Evolutionary conservation across 1,140 invertebrate species (phyloP), one percentile per base, ranked within the genome.

Genomic region (Aphelenchoides avenae): DNA sequence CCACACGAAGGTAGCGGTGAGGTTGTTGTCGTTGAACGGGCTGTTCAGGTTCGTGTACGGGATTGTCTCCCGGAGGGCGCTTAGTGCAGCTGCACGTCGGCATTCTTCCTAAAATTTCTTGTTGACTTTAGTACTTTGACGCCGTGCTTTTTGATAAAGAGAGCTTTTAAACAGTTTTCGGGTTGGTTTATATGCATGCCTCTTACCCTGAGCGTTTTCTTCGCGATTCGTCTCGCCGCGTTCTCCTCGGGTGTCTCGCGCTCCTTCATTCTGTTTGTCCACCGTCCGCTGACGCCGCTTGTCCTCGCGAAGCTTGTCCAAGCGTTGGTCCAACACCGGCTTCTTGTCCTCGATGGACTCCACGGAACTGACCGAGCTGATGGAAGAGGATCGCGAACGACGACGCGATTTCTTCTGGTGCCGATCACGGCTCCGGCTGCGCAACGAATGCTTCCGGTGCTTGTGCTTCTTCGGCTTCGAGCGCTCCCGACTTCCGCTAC

Each of bases 171-270:
- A 0, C 34, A 36, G n/a, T 47, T 4, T 15, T 53, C 9, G 15
- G n/a, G 13, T 0, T 22, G 13, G 37, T 53, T 42, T 22, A 22
- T 41, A 30, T 27, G 31, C 6, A 29, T 13, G 37, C 54, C 59
- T 66, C 87, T 81, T 79, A 94, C 91, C 77, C 97, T 97, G 0
- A 84, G 85, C 78, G 91, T 86, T 76, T 95, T 95, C 67, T 95
- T 94, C 41, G 82, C 82, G 31, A 96, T 78, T 44, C 92, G 82
- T 36, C 93, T 81, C 11, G 87, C 80, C 52, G 91, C 79, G 76
- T 95, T 96, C 73, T 97, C 90, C 78, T 95, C 91, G 1, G 91
- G 87, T 1, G 92, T 95, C 82, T 97, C 93, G 39, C 85, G 85
- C 0, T 87, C 85, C 80, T 97, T 96, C 65, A 87, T 75, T 31